A percentile compares a stretch with the other conserved stretches of the same genome.
These are phyloP conservation scores for Synanthedon andrenaeformis DNA, from an alignment of 2,888 invertebrate species.

Conservation along the genomic window DNA sequence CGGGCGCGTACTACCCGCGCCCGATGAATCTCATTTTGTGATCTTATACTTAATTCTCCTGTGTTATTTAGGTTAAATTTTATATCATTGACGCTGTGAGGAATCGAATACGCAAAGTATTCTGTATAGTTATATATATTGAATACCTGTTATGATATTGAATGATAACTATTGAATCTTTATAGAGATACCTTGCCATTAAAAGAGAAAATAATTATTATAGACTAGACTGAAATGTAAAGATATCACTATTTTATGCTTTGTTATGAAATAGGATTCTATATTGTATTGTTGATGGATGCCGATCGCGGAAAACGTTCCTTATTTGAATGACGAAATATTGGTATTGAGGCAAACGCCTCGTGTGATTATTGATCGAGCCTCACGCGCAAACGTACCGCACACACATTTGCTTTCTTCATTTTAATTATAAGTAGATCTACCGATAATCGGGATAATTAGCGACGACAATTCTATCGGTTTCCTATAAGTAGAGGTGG, in stretches of 20 bases:
- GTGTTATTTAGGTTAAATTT: constrained; percentile 72
- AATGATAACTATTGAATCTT: constrained; percentile 66
- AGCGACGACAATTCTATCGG: constrained; percentile 56
- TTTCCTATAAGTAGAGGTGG: constrained; percentile 60
- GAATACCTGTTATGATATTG: constrained; percentile 62
- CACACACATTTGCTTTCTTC: constrained; percentile 58
- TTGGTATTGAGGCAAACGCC: constrained; percentile 21
- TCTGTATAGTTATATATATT: constrained; percentile 60
- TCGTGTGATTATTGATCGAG: constrained; percentile 20
- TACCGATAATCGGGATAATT: constrained; percentile 53
- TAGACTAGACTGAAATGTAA: constrained; percentile 71
- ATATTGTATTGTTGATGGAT: constrained; percentile 46
- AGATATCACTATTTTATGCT: constrained; percentile 71
- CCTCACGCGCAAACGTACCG: constrained; percentile 53
- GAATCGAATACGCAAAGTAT: constrained; percentile 63
- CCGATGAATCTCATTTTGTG: constrained; percentile 71
- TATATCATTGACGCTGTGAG: constrained; percentile 70
- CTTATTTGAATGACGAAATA: constrained; percentile 35
- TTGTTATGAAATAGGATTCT: constrained; percentile 60
- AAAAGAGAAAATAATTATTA: constrained; percentile 60
- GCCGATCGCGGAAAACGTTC: constrained; percentile 46
- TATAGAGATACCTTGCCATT: constrained; percentile 70
- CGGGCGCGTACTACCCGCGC: constrained; percentile 42
- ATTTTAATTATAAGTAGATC: constrained; percentile 64
- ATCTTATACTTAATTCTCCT: constrained; percentile 72